These are phyloP conservation scores for Ifrita kowaldi DNA, from an alignment of 2,113 vertebrate species.

Conservation along the genomic window DNA sequence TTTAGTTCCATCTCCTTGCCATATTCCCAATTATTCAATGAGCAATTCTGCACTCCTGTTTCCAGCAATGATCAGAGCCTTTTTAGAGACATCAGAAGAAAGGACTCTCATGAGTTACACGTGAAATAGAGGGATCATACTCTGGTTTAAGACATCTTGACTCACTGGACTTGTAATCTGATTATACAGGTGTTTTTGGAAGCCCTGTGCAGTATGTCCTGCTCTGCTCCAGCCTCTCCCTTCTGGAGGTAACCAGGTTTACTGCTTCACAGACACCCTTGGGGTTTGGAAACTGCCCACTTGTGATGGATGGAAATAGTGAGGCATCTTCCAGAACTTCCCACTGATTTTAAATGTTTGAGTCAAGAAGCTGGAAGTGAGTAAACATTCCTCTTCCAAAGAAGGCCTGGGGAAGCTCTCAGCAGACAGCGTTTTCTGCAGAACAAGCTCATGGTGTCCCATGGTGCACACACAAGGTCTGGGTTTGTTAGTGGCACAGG, in stretches of 20 bases:
- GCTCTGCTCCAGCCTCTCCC: neutral
- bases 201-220: neutral
- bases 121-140: conserved; percentile 10
- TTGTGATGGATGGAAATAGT: neutral
- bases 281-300: neutral
- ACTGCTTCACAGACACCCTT: neutral
- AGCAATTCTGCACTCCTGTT: neutral
- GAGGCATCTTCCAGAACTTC: neutral
- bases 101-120: neutral
- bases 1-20: neutral
- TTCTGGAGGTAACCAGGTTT: neutral
- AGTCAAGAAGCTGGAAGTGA: neutral
- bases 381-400: neutral
- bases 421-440: neutral
- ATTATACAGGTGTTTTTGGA: neutral
- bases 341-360: neutral
- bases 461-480: neutral
- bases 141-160: conserved; percentile 20
- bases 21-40: neutral
- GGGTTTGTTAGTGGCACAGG: neutral
- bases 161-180: conserved; percentile 27
- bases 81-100: neutral
- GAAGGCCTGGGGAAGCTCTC: neutral
- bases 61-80: neutral
- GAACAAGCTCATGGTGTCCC: neutral